Conservation (phyloP, 2,888 invertebrate species). For the Drosophila merina region DNA sequence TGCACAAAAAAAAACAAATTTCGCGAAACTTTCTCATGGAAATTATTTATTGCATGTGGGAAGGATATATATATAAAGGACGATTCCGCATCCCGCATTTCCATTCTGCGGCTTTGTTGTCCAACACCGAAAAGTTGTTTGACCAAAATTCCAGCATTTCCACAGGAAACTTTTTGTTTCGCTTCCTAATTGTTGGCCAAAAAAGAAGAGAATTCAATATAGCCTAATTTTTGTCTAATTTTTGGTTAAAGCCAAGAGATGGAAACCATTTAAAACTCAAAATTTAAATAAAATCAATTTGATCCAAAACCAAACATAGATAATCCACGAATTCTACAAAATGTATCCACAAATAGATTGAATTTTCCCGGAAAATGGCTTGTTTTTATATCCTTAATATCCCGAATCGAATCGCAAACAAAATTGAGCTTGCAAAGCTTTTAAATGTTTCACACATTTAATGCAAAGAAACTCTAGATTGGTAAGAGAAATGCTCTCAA, state of each 20-base stretch:
- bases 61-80: not conserved
- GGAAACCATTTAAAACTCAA: too few species aligned
- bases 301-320: not conserved
- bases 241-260: not conserved
- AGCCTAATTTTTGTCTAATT: not conserved
- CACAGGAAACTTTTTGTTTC: slow-evolving; percentile 31
- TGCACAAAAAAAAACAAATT: slow-evolving; percentile 14
- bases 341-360: slow-evolving; percentile 14
- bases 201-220: not conserved
- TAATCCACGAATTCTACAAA: slow-evolving; percentile 1
- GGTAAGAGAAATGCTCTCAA: slow-evolving; percentile 11
- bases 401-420: slow-evolving; percentile 8
- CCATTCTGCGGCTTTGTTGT: slow-evolving; percentile 13
- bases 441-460: slow-evolving; percentile 22
- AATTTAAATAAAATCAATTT: not conserved
- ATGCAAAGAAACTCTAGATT: slow-evolving; percentile 3
- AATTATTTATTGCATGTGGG: slow-evolving; percentile 47
- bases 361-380: slow-evolving; percentile 2
- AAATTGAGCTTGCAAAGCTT: slow-evolving; percentile 1
- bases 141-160: slow-evolving; percentile 10
- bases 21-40: slow-evolving; percentile 21
- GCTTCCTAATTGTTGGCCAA: not conserved
- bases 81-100: slow-evolving; percentile 12
- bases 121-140: slow-evolving; percentile 11
- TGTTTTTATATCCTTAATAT: slow-evolving; percentile 24